Evolutionary conservation across 2,113 vertebrate genomes (phyloP).

Genomic region (Callipepla squamata): DNA sequence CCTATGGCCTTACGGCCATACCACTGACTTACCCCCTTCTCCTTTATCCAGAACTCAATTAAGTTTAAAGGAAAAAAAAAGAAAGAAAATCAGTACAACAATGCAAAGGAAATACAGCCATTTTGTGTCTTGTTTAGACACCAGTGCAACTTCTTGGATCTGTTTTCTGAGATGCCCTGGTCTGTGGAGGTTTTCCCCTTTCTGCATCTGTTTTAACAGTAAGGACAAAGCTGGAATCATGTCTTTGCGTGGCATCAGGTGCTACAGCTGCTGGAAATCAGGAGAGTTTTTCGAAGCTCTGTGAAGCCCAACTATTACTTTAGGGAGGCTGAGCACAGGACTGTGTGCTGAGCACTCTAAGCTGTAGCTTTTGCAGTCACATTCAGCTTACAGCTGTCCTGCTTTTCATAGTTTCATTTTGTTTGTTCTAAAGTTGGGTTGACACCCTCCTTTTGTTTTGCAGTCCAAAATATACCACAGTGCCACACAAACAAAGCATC

Average conservation of each 20-base stretch:
- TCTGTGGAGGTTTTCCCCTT: neutral
- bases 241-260: neutral
- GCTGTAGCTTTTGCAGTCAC: neutral
- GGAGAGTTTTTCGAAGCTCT: neutral
- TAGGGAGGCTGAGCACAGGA: neutral
- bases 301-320: neutral
- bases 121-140: neutral
- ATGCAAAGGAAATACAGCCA: neutral
- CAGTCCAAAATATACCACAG: neutral
- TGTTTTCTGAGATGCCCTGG: neutral
- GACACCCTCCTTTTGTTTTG: neutral
- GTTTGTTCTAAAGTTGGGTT: neutral
- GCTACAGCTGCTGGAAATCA: neutral
- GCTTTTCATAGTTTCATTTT: neutral
- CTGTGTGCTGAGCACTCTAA: neutral
- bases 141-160: neutral
- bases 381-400: neutral
- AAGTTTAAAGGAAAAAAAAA: neutral
- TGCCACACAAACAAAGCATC: neutral
- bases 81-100: neutral
- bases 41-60: neutral
- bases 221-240: neutral
- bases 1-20: neutral
- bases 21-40: constrained; percentile 1
- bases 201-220: neutral